Percentiles rank a stretch among this genome's conserved stretches.
These are phyloP conservation scores for Montipora cactus DNA, from an alignment of 64 coral and sea anemone genomes.

Conservation along the genomic window DNA sequence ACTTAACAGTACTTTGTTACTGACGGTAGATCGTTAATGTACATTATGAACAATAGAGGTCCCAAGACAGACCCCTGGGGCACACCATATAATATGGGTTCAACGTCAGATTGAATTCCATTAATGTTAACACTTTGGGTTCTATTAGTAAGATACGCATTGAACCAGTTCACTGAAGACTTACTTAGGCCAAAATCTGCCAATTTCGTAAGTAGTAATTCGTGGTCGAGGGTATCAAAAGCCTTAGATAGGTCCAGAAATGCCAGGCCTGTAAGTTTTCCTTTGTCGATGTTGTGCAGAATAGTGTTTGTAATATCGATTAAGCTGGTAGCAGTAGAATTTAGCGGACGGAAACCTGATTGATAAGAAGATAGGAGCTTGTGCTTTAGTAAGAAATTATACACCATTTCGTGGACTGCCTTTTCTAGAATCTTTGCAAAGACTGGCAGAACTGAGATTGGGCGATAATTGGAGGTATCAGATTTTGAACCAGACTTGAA, in stretches of 20 bases:
- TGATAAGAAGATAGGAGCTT: not conserved
- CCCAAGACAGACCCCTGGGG: not conserved
- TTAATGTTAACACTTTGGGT: constrained; percentile 29
- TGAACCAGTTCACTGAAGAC: no score
- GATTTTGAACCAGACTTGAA: constrained; percentile 2
- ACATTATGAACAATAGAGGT: not conserved
- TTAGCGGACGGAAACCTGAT: not conserved
- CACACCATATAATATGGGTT: not conserved
- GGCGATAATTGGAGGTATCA: constrained; percentile 32
- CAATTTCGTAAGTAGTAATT: constrained; percentile 16
- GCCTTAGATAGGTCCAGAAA: constrained; percentile 64
- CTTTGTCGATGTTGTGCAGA: constrained; percentile 63
- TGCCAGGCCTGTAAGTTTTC: constrained; percentile 60
- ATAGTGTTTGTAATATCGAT: constrained; percentile 64
- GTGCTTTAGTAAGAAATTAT: not conserved
- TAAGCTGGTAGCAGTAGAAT: constrained; percentile 57
- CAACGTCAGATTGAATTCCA: no score
- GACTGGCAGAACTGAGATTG: constrained; percentile 22
- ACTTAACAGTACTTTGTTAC: constrained; percentile 3
- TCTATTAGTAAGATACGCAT: not conserved
- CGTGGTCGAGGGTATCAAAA: constrained; percentile 61
- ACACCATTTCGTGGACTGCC: constrained; percentile 3
- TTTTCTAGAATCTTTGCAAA: constrained; percentile 24
- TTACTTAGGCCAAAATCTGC: no score
- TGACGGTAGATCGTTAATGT: constrained; percentile 1